phyloP scores from a whole-genome alignment of 2,797 vertebrate species.

The Chelidonichthys spinosus region DNA sequence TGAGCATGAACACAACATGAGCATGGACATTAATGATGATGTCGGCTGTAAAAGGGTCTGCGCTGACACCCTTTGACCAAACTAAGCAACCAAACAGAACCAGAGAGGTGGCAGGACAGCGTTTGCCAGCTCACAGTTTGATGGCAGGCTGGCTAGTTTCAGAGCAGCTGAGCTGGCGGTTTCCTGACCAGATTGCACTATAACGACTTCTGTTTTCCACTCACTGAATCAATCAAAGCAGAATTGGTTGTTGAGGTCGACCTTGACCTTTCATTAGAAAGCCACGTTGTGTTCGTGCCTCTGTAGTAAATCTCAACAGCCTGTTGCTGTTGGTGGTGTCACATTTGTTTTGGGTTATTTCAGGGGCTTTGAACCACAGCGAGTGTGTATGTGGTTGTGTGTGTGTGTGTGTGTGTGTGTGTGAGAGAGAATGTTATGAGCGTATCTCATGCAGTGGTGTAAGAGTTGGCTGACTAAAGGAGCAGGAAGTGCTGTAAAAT shows the following conservation, averaged over 20 bases:
- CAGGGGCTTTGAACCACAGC: not conserved
- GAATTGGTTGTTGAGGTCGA: slow-evolving; percentile 1
- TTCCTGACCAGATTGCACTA: not conserved
- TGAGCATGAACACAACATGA: too few species aligned
- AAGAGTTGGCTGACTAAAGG: slow-evolving; percentile 4
- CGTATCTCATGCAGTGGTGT: not conserved
- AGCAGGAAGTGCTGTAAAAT: slow-evolving; percentile 45
- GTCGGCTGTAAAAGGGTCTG: too few species aligned
- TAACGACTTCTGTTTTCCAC: not conserved
- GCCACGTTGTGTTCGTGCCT: not conserved
- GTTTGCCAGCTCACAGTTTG: not conserved
- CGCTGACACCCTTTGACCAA: too few species aligned
- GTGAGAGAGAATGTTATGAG: slow-evolving; percentile 12
- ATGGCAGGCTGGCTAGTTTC: not conserved
- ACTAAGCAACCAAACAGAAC: not conserved
- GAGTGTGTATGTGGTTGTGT: not conserved
- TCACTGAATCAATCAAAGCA: not conserved
- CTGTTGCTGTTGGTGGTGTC: not conserved
- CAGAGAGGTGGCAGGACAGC: not conserved
- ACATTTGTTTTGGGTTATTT: slow-evolving; percentile 9
- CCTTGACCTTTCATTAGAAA: not conserved
- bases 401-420: slow-evolving; percentile 2
- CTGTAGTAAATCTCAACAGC: not conserved
- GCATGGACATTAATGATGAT: too few species aligned
- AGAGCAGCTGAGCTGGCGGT: not conserved